These are phyloP conservation scores for Nicator chloris DNA, from an alignment of 2,113 vertebrate species.

Conservation along the genomic window DNA sequence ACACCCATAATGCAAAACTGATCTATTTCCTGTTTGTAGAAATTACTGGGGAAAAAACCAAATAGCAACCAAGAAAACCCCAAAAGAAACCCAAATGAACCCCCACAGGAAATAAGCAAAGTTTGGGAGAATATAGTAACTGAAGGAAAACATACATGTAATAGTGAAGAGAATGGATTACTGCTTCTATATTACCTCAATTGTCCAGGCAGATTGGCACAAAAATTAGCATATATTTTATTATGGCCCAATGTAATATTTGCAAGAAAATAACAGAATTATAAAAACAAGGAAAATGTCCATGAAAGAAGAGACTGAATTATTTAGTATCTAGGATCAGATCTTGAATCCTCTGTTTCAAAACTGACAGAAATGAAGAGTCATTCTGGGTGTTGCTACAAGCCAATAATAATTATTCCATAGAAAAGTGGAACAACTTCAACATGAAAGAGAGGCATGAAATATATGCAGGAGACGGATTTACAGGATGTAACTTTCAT, in stretches of 20 bases:
- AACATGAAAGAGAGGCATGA: neutral
- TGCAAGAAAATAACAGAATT: neutral
- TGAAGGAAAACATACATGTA: neutral
- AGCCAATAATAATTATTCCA: neutral
- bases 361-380: neutral
- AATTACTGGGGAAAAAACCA: fast-evolving
- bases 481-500: neutral
- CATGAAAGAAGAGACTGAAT: neutral
- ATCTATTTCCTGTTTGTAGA: neutral
- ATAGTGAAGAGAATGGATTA: neutral
- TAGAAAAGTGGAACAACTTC: neutral
- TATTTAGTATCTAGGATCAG: neutral
- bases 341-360: neutral
- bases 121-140: neutral
- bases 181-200: neutral
- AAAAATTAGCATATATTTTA: neutral
- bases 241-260: neutral
- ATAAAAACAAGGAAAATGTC: neutral
- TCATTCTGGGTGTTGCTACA: neutral
- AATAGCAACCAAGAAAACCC: neutral
- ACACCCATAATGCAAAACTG: neutral
- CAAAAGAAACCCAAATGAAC: neutral
- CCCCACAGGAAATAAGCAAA: neutral
- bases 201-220: neutral
- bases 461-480: neutral